Evolutionary conservation across 1,140 invertebrate genomes (phyloP), one percentile per base, ranked within the genome.

Genomic region (Dreissena polymorpha): DNA sequence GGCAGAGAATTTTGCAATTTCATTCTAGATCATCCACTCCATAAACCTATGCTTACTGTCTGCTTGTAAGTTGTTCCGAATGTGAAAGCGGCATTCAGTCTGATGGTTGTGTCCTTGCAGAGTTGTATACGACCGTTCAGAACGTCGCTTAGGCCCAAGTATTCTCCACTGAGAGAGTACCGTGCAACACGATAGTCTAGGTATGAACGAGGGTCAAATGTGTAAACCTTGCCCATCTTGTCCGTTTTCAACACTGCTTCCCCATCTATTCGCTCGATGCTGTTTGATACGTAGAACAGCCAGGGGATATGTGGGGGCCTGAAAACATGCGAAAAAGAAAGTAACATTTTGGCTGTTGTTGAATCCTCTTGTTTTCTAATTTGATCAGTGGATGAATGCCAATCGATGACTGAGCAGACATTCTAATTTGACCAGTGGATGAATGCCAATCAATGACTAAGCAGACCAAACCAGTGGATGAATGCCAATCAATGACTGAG

Each of bases 11-110:
- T n/a, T n/a, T n/a, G n/a, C n/a, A n/a, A n/a, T n/a, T n/a, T n/a
- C 21, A 70, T 2, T 27, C 21, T 23, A 27, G 10, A 70, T 29
- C 21, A 23, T 27, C 12, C 68, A 10, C 29, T 25, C 7, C 27
- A 69, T 23, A 18, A 0, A 10, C 10, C 23, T 70, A 23, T 0
- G 21, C 88, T 88, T 79, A 90, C 90, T 65, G 82, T 80, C n/a
- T 89, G 86, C 18, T 55, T 65, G 70, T 94, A 93, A 83, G 94
- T 94, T 53, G 94, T 92, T 50, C 95, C 95, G 93, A 95, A 95
- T 78, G 92, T 90, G 69, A 94, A 93, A 91, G 94, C 88, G 92
- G 93, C 88, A 93, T 94, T 84, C 91, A 94, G 85, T 90, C 92
- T 77, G 91, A 87, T 83, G 87, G 92, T 83, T 89, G 94, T 83